Base-by-base conservation (phyloP, 2,797 vertebrate species). In the Vireo griseus region DNA sequence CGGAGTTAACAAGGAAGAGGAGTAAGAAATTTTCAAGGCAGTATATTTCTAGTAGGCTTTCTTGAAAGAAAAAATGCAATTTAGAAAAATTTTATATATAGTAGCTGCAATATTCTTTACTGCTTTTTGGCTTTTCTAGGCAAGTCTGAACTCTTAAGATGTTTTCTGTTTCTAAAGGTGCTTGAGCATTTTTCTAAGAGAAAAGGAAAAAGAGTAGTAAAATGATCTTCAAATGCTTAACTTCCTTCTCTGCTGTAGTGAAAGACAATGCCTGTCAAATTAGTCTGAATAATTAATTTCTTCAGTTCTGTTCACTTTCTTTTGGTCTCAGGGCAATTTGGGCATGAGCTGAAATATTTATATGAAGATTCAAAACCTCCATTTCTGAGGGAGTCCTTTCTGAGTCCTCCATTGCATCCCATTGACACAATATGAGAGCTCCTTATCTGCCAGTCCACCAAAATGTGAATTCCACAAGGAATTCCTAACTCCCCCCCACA, bases 361-460 rank as follows among this genome's bases (percentile, higher is more conserved):
- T n/a, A 51, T 17, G 19, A 81, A 79, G 61, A 80, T 52, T 71
- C 21, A 59, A 94, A 88, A 63, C 21, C 11, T 48, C 20, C 8
- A n/a, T n/a, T n/a, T n/a, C n/a, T n/a, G n/a, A n/a, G n/a, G n/a
- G 37, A 48, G 11, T 45, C n/a, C 19, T 78, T 86, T 81, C 29
- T 14, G 20, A 88, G 19, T 52, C 17, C 39, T 81, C 26, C 16
- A 28, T 2, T 48, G 17, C 12, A 66, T 55, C 24, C 26, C 45
- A 52, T 1, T 44, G n/a, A 26, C 0, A 0, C 20, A 47, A 57
- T 6, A 35, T 22, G 33, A 80, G 48, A 62, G 5, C 13, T 77
- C 29, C 16, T 5, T 59, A 26, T 12, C 22, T 71, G 40, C 15
- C 69, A 71, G 33, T 47, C 44, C 33, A 26, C 4, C 29, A 28